These are phyloP conservation scores for Aradophagus sp. DNA, from an alignment of 1,140 invertebrate genomes.

Conservation along the genomic window DNA sequence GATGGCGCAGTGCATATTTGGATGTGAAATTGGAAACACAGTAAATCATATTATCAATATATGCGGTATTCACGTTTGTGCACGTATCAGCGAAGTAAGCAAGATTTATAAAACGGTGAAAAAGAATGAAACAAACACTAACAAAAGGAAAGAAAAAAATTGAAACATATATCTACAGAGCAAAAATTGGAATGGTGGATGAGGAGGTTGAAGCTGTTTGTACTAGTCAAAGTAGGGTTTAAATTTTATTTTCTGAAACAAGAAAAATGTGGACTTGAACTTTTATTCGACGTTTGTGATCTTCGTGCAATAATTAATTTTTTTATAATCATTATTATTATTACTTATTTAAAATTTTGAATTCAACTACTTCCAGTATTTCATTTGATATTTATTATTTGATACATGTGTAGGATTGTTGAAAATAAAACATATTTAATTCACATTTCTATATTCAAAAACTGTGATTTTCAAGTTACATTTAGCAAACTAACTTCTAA, in stretches of 20 bases:
- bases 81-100: constrained; percentile 49
- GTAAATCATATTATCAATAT: constrained; percentile 53
- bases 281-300: constrained; percentile 29
- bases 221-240: constrained; percentile 52
- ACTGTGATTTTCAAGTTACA: too few relatives aligned
- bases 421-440: too few relatives aligned
- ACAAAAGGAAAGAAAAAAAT: constrained; percentile 25
- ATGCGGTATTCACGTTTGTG: constrained; percentile 55
- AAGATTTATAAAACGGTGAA: constrained; percentile 31
- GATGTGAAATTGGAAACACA: constrained; percentile 52
- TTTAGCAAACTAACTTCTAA: too few relatives aligned
- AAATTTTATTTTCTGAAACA: constrained; percentile 21
- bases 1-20: constrained; percentile 55
- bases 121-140: too few relatives aligned
- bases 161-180: constrained; percentile 44
- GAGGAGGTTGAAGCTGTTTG: constrained; percentile 50
- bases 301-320: constrained; percentile 40
- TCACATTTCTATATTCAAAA: too few relatives aligned
- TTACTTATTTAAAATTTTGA: too few relatives aligned
- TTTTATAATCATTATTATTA: too few relatives aligned
- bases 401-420: too few relatives aligned
- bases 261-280: constrained; percentile 24
- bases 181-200: constrained; percentile 29
- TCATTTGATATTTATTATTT: too few relatives aligned
- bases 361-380: too few relatives aligned